Evolutionary conservation across 2,113 vertebrate species (phyloP).

Genomic region (Corapipo altera): DNA sequence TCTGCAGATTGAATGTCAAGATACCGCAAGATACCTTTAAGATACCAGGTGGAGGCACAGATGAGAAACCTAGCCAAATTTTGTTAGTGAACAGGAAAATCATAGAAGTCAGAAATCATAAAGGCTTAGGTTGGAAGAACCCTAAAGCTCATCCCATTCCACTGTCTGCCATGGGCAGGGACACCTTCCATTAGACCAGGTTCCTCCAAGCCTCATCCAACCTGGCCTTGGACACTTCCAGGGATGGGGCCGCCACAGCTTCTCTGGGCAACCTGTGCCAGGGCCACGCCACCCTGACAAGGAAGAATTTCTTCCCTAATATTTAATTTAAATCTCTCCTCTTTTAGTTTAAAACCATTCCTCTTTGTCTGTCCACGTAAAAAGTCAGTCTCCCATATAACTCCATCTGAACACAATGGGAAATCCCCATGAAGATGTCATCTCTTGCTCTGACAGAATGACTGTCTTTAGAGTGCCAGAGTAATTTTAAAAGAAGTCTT

Average conservation of each 20-base stretch:
- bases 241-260: neutral
- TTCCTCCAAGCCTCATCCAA: rapidly evolving
- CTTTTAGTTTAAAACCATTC: neutral
- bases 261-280: neutral
- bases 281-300: neutral
- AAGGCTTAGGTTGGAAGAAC: neutral
- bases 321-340: neutral
- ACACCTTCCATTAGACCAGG: neutral
- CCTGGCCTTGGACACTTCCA: neutral
- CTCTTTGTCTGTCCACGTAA: neutral
- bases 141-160: neutral
- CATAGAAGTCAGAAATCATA: neutral
- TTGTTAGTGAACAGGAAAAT: neutral
- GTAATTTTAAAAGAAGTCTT: neutral
- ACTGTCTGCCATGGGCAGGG: neutral
- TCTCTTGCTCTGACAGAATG: neutral
- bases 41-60: neutral
- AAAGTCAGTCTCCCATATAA: neutral
- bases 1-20: neutral
- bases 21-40: neutral
- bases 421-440: neutral
- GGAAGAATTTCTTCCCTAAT: neutral
- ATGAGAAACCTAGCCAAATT: neutral
- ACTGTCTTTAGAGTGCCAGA: neutral
- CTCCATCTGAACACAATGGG: neutral